Conservation (phyloP, 23 tunicate species). For the Halocynthia aurantium region DNA sequence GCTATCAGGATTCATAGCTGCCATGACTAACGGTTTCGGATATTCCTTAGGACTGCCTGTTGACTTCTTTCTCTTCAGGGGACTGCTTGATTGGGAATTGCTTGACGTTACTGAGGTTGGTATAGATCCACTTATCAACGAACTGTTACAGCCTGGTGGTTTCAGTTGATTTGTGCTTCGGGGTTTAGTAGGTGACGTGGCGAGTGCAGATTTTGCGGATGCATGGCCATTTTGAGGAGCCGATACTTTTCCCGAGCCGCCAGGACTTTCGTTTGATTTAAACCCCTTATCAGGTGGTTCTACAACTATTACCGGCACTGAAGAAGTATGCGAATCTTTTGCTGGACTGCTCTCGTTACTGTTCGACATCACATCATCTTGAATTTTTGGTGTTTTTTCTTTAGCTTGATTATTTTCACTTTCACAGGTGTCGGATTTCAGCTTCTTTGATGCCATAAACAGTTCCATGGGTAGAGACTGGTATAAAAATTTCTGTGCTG, state of each 20-base stretch:
- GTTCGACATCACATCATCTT: too few species aligned
- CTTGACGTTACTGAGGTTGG: too few species aligned
- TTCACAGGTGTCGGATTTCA: background rate
- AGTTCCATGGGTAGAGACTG: slow-evolving; percentile 4
- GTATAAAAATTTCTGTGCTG: background rate
- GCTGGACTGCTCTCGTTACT: background rate
- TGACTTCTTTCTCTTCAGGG: background rate
- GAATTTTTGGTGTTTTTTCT: too few species aligned
- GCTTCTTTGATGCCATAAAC: background rate
- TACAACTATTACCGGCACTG: slow-evolving; percentile 6
- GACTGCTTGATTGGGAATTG: background rate
- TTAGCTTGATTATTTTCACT: too few species aligned
- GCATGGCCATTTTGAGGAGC: background rate
- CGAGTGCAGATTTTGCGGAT: background rate
- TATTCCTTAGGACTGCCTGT: slow-evolving; percentile 9
- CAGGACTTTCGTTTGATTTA: background rate
- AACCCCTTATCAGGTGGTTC: background rate
- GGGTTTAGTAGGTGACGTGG: background rate
- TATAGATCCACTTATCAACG: background rate
- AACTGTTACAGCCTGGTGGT: background rate
- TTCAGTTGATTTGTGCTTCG: background rate
- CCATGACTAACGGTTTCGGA: slow-evolving; percentile 6
- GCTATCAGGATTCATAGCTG: background rate
- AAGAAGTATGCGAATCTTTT: background rate
- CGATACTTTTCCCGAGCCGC: background rate